Base-by-base conservation (phyloP, 2,888 invertebrate genomes). In the Stenchaetothrips biformis region DNA sequence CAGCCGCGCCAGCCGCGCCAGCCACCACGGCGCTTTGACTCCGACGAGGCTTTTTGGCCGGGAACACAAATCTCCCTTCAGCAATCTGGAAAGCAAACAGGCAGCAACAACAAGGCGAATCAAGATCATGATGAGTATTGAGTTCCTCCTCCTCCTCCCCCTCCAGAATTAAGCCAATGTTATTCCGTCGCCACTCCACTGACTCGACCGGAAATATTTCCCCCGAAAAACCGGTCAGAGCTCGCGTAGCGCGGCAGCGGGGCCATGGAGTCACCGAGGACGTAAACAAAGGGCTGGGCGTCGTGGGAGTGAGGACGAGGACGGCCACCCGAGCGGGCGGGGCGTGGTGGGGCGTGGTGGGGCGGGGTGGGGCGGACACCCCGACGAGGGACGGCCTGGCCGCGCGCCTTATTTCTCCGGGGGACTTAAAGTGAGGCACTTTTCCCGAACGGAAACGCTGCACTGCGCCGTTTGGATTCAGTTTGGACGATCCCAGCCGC, bases 391-490 rank as follows among this genome's bases (percentile, higher is more conserved):
- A 74, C 67, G 67, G 67, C 67, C 21, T 16, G 21, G 21, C 8
- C 21, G 25, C 67, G 67, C 67, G 67, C 67, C 67, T 74, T 74
- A 74, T 74, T 25, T 74, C 67, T 74, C 67, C 21, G 25, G 67
- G 25, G 67, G 67, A 74, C 67, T 74, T 74, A 74, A 74, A 74
- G 67, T 74, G 67, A 74, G 67, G 67, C 67, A 74, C 67, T 74
- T 74, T 59, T 74, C 67, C 25, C 67, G 67, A 74, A 74, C 67
- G 67, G 25, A 74, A 74, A 37, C 37, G 53, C 37, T 37, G 37
- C 37, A 37, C 37, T 37, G 37, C 37, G 37, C 37, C 67, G 25
- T 74, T 74, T 74, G 67, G 67, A 74, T 74, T 74, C 67, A 74
- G 67, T 74, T 74, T 37, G 37, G 37, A 4, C 37, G 37, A 37